Conservation (phyloP, 2,888 invertebrate genomes). For the Macrophya annulata region DNA sequence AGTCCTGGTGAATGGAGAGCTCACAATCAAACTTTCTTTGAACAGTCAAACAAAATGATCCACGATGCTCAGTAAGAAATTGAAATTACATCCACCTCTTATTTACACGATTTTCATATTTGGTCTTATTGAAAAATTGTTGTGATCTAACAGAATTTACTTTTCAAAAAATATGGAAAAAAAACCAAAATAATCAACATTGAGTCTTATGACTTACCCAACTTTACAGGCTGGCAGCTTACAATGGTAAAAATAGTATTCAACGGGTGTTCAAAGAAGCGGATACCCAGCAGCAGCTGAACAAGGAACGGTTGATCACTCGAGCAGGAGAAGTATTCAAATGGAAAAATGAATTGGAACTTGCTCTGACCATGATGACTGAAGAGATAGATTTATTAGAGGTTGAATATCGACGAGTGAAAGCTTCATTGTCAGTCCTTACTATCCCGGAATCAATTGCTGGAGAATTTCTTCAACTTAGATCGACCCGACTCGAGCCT, state of each 20-base stretch:
- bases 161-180: background rate
- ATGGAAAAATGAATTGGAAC: constrained; percentile 89
- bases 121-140: background rate
- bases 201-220: background rate
- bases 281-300: constrained; percentile 86
- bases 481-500: constrained; percentile 86
- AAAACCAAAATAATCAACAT: background rate
- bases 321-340: constrained; percentile 87
- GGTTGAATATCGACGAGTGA: constrained; percentile 85
- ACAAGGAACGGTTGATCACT: constrained; percentile 84
- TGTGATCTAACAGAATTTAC: no score
- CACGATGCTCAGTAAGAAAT: constrained; percentile 69
- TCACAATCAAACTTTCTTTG: constrained; percentile 73
- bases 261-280: constrained; percentile 85
- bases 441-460: constrained; percentile 89
- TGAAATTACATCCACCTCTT: background rate
- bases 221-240: constrained; percentile 71
- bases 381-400: constrained; percentile 87
- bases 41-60: constrained; percentile 82
- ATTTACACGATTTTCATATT: background rate
- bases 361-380: constrained; percentile 85
- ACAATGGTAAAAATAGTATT: constrained; percentile 84
- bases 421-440: constrained; percentile 85
- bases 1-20: constrained; percentile 88
- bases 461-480: constrained; percentile 87